A percentile compares a stretch with the other conserved stretches of the same genome.
Conservation (phyloP, 2,113 vertebrate genomes). For the Helogale parvula region DNA sequence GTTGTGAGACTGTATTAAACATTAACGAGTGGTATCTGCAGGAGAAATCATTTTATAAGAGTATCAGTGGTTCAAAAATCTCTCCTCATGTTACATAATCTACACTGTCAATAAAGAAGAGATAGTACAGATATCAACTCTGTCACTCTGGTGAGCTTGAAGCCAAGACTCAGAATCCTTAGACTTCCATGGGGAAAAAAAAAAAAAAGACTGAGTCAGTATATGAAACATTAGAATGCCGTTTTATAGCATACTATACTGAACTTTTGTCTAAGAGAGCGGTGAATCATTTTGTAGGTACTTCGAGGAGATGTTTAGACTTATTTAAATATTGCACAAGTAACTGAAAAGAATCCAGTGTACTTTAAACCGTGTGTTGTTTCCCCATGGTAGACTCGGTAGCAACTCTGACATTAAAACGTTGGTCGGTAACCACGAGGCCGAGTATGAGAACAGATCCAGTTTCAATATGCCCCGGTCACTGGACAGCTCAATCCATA, state of each 20-base stretch:
- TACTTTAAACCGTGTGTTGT: constrained; percentile 57
- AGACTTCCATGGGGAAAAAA: constrained; percentile 1
- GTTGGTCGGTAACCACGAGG: not conserved
- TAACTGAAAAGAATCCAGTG: constrained; percentile 48
- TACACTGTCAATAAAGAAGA: constrained; percentile 51
- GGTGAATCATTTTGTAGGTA: constrained; percentile 20
- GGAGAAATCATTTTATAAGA: constrained; percentile 52
- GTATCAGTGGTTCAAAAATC: constrained; percentile 41
- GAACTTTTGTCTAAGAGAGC: not conserved
- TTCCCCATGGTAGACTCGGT: constrained; percentile 14
- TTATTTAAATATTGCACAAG: constrained; percentile 69
- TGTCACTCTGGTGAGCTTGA: not conserved
- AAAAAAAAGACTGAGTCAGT: not conserved
- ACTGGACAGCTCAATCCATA: constrained; percentile 20
- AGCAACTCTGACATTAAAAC: constrained; percentile 33
- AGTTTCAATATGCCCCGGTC: not conserved
- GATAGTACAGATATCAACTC: not conserved
- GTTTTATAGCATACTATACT: not conserved
- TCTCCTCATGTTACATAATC: constrained; percentile 46
- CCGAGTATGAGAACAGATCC: constrained; percentile 13
- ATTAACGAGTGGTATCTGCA: constrained; percentile 63
- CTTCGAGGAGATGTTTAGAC: constrained; percentile 30
- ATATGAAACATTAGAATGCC: not conserved
- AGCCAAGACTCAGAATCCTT: constrained; percentile 42
- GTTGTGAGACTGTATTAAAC: constrained; percentile 69